Evolutionary conservation across 2,797 vertebrate genomes (phyloP).

Genomic region (Podargus strigoides): DNA sequence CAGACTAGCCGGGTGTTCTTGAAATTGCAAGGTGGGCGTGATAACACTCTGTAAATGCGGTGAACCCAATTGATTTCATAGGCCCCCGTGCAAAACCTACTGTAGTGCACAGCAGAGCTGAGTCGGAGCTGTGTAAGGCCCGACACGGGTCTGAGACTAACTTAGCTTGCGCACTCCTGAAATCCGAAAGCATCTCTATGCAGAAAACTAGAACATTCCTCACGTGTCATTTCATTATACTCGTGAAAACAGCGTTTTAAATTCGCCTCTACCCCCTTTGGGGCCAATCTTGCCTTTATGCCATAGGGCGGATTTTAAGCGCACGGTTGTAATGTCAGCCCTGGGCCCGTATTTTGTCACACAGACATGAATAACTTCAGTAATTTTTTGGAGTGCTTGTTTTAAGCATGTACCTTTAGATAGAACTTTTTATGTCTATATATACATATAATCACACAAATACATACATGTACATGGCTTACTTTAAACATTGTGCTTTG

Average conservation of each 20-base stretch:
- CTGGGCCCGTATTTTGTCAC: not conserved
- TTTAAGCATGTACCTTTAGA: not conserved
- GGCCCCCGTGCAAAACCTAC: not conserved
- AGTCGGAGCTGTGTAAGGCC: not conserved
- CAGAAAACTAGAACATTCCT: not conserved
- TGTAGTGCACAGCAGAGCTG: not conserved
- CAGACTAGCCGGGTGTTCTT: not conserved
- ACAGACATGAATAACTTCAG: not conserved
- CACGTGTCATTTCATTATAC: not conserved
- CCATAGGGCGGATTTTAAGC: not conserved
- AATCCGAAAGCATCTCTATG: not conserved
- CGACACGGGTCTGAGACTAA: not conserved
- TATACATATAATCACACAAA: not conserved
- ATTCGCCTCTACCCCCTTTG: fast-evolving
- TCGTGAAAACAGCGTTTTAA: not conserved
- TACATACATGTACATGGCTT: not conserved
- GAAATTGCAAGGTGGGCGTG: not conserved
- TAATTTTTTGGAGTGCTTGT: not conserved
- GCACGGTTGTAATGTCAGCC: not conserved
- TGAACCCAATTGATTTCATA: not conserved
- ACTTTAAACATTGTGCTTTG: not conserved
- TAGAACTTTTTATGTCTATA: not conserved
- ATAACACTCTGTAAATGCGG: not conserved
- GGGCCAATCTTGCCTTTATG: not conserved
- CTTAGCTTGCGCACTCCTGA: not conserved